Base-by-base conservation (phyloP, 2,888 invertebrate genomes). In the Oscheius sp. region DNA sequence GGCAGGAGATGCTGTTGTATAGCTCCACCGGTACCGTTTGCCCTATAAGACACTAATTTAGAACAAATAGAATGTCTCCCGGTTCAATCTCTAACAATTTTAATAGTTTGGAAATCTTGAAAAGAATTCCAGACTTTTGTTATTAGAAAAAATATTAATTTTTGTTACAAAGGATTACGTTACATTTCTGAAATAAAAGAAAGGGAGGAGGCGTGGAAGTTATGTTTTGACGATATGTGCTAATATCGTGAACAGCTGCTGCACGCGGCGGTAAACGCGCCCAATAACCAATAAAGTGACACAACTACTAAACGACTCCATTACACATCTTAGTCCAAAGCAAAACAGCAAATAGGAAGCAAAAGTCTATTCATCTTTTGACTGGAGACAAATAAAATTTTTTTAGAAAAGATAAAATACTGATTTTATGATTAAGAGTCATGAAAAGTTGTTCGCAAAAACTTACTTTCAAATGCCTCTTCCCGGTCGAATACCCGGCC, bases 211-310 rank as follows among this genome's bases (percentile, higher is more conserved):
- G 3, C 10, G 4, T 23, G 48, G 12, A 25, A 48, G 25, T 23
- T 12, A 48, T 48, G 48, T 20, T 42, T 42, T 17, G 27, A 20
- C 31, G 15, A 10, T 27, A n/a, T 61, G n/a, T 8, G 34, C 23
- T n/a, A 23, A 31, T 20, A 37, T 8, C 25, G 25, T 27, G 45
- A 61, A 61, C 61, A 45, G 61, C 61, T 45, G 45, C 29, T 42
- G 29, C n/a, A 17, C 27, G 31, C n/a, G 8, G 61, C 61, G 45
- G 61, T 61, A 61, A 61, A 61, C 61, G 61, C 27, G 61, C 61
- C 45, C 61, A 27, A 27, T n/a, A 23, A 25, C 34, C 61, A 61
- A 61, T 61, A 61, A 29, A 27, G 45, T 2, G 20, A 37, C 55
- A 55, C 37, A 55, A n/a, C 55, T 33, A n/a, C 55, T 50, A 50